Percentiles rank a stretch among this genome's conserved stretches.
Evolutionary conservation across 1,140 invertebrate genomes (phyloP).

Genomic region (Helicoverpa armigera): DNA sequence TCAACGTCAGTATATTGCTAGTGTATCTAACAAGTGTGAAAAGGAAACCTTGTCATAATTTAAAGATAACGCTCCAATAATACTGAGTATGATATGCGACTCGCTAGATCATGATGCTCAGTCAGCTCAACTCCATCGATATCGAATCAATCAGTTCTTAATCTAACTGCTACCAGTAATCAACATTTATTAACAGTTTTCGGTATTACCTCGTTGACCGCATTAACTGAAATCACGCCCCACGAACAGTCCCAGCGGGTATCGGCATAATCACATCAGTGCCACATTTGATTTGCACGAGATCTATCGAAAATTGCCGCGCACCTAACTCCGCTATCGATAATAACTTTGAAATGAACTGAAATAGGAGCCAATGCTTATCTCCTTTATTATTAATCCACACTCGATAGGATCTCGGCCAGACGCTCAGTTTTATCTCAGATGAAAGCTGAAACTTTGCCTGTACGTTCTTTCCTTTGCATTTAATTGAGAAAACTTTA

Average conservation of each 20-base stretch:
- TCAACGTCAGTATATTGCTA: not conserved
- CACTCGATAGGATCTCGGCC: conserved; percentile 69
- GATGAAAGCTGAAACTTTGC: conserved; percentile 76
- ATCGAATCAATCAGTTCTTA: not conserved
- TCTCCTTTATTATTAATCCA: conserved; percentile 78
- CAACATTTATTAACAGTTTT: conserved; percentile 14
- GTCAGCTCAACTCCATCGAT: not conserved
- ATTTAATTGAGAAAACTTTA: conserved; percentile 76
- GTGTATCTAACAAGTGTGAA: not conserved
- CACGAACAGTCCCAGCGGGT: not conserved
- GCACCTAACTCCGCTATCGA: conserved; percentile 10
- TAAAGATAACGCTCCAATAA: no score
- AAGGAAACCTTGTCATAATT: no score
- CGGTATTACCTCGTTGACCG: not conserved
- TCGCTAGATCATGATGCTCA: no score
- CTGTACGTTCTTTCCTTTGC: conserved; percentile 67
- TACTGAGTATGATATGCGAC: no score
- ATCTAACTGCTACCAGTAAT: conserved; percentile 8
- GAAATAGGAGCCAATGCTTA: conserved; percentile 66
- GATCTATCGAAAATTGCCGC: conserved; percentile 27
- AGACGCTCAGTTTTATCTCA: conserved; percentile 77
- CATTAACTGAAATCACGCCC: conserved; percentile 14
- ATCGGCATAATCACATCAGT: conserved; percentile 23
- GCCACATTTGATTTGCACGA: conserved; percentile 28
- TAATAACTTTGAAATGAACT: conserved; percentile 48